Percentiles rank a stretch among this genome's conserved stretches.
These are phyloP conservation scores for Drymodes brunneopygia DNA, from an alignment of 2,113 vertebrate species.

Conservation along the genomic window DNA sequence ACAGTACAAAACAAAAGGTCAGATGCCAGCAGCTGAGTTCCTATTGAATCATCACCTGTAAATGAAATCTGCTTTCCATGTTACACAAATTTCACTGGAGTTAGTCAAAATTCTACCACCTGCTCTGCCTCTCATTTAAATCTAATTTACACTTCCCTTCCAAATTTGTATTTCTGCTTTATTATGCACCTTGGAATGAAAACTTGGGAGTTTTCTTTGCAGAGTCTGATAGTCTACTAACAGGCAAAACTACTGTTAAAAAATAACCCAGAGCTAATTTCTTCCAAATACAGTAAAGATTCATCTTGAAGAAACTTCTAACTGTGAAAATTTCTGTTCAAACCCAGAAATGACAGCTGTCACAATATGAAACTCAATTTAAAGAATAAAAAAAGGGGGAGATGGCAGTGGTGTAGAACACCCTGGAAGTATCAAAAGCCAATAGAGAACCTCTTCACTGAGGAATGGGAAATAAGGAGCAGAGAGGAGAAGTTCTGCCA, in stretches of 20 bases:
- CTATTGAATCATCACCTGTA: neutral
- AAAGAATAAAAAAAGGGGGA: neutral
- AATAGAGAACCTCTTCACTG: neutral
- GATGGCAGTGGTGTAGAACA: neutral
- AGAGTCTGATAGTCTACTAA: neutral
- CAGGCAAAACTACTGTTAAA: neutral
- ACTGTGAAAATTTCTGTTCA: neutral
- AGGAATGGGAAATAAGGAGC: neutral
- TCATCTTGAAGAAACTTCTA: neutral
- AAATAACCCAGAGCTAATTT: neutral
- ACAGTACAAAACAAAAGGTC: neutral
- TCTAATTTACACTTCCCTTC: neutral
- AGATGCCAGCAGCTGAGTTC: neutral
- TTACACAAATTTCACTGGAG: neutral
- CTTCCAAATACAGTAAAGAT: neutral
- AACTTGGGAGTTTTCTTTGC: neutral
- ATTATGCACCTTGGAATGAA: neutral
- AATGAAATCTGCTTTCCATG: neutral
- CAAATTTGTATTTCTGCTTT: neutral
- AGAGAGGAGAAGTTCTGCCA: neutral
- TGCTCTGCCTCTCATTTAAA: neutral
- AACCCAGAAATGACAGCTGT: neutral
- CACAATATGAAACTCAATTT: neutral
- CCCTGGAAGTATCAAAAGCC: neutral
- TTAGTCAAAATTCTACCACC: neutral